Evolutionary conservation across 2,797 vertebrate genomes (phyloP).

Genomic region (Melanotaenia trifasciata): DNA sequence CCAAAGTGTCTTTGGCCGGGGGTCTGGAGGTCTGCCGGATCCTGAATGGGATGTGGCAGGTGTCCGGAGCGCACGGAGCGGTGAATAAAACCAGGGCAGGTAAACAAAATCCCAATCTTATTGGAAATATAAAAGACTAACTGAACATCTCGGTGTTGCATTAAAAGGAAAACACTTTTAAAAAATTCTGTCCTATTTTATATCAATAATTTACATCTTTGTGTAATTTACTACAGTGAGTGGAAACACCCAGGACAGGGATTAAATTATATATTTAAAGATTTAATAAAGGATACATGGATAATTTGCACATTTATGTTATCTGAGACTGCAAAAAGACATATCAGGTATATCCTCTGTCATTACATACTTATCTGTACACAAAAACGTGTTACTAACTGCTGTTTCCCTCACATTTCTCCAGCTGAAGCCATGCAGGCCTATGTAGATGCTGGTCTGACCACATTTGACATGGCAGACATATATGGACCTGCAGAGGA

Average conservation of each 20-base stretch:
- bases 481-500: conserved; percentile 73
- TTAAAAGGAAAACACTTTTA: too few relatives aligned
- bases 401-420: neutral
- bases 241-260: neutral
- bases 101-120: neutral
- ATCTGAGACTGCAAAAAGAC: neutral
- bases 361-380: neutral
- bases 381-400: neutral
- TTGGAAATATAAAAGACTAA: too few relatives aligned
- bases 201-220: neutral
- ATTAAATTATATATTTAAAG: neutral
- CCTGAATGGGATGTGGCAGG: conserved; percentile 74
- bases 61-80: conserved; percentile 62
- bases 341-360: neutral
- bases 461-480: conserved; percentile 74
- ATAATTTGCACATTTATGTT: neutral
- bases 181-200: too few relatives aligned
- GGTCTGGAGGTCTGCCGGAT: conserved; percentile 70
- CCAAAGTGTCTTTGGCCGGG: conserved; percentile 58
- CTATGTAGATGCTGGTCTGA: conserved; percentile 65
- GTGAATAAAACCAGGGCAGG: conserved; percentile 56
- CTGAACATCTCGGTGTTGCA: neutral
- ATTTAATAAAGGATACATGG: neutral
- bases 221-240: neutral
- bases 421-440: conserved; percentile 65